A percentile compares a stretch with the other conserved stretches of the same genome.
These are phyloP conservation scores for Xyliphius kryptos DNA, from an alignment of 2,113 vertebrate species.

Conservation along the genomic window DNA sequence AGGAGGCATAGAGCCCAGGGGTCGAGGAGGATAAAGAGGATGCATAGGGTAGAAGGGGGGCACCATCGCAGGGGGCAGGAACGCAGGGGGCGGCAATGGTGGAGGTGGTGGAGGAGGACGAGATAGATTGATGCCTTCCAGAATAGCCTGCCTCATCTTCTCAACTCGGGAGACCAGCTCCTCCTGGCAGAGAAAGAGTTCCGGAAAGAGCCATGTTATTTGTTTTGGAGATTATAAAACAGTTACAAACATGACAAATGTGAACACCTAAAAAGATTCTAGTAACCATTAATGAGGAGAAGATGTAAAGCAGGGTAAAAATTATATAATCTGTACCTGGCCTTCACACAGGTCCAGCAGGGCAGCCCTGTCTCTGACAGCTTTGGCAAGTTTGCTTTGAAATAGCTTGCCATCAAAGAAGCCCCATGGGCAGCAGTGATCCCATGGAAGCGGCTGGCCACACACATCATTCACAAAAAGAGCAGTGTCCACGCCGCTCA, in stretches of 20 bases:
- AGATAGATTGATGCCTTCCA: conserved; percentile 81
- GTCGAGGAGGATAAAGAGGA: conserved; percentile 73
- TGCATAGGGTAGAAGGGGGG: conserved; percentile 79
- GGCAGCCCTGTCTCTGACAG: conserved; percentile 70
- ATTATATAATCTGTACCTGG: conserved; percentile 63
- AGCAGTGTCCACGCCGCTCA: conserved; percentile 86
- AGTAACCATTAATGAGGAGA: too few species aligned
- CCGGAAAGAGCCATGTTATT: too few species aligned
- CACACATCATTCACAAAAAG: conserved; percentile 87
- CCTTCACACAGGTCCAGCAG: conserved; percentile 87
- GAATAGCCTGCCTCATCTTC: conserved; percentile 87
- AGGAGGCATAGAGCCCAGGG: conserved; percentile 75
- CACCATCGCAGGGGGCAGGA: conserved; percentile 74
- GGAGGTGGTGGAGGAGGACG: conserved; percentile 73
- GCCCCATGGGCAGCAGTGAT: conserved; percentile 91
- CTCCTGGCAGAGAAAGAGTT: conserved; percentile 62
- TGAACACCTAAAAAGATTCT: too few species aligned
- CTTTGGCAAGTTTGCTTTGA: conserved; percentile 83
- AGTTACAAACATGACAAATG: too few species aligned
- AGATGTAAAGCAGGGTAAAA: too few species aligned
- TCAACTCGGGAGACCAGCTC: conserved; percentile 81
- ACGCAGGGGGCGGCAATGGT: conserved; percentile 77
- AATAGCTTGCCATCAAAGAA: conserved; percentile 93
- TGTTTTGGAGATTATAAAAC: too few species aligned
- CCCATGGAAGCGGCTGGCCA: conserved; percentile 86